A percentile compares a stretch with the other conserved stretches of the same genome.
phyloP scores from a whole-genome alignment of 2,888 invertebrate genomes.

The Tridacna crocea region DNA sequence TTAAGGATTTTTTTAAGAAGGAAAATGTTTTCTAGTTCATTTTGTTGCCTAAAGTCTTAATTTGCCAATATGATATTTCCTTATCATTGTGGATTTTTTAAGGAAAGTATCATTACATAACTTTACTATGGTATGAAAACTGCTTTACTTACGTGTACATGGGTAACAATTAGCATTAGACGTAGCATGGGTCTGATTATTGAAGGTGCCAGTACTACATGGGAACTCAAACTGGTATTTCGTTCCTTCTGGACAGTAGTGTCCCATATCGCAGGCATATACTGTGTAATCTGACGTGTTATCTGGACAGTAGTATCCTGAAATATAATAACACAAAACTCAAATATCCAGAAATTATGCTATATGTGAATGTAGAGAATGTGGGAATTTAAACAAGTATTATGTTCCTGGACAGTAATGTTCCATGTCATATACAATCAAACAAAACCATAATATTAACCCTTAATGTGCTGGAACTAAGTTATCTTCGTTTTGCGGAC shows the following conservation, averaged over 20 bases:
- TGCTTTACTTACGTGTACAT: slow-evolving; percentile 71
- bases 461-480: too few species aligned
- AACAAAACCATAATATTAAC: too few species aligned
- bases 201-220: slow-evolving; percentile 80
- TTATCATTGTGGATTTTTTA: too few species aligned
- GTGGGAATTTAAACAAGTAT: background rate
- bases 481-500: too few species aligned
- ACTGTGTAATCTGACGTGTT: slow-evolving; percentile 74
- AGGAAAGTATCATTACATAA: too few species aligned
- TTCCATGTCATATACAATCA: too few species aligned
- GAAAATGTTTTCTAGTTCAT: too few species aligned
- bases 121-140: too few species aligned
- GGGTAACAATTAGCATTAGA: slow-evolving; percentile 72
- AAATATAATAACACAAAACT: slow-evolving; percentile 5
- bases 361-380: background rate
- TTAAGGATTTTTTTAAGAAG: too few species aligned
- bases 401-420: background rate
- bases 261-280: slow-evolving; percentile 73
- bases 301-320: slow-evolving; percentile 79
- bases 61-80: too few species aligned
- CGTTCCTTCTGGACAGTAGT: slow-evolving; percentile 76
- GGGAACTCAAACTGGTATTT: slow-evolving; percentile 71
- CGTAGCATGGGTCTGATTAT: slow-evolving; percentile 74
- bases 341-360: too few species aligned
- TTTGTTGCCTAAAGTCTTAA: too few species aligned